These are phyloP conservation scores for Stenoptilia bipunctidactyla DNA, from an alignment of 2,888 invertebrate genomes.

Conservation along the genomic window DNA sequence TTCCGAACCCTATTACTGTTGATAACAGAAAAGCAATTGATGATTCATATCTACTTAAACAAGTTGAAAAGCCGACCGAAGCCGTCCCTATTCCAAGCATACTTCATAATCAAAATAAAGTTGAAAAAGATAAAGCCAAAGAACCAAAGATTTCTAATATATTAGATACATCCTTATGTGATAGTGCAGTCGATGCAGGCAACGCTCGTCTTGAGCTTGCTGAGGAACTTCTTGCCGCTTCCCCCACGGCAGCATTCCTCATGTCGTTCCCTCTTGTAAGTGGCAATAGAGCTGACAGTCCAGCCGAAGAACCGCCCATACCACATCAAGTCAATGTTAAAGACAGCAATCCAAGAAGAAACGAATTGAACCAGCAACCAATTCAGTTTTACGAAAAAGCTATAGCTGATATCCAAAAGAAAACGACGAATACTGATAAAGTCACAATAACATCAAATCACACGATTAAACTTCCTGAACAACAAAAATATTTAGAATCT, in stretches of 20 bases:
- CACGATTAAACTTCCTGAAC: constrained; percentile 28
- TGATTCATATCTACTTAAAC: too few relatives aligned
- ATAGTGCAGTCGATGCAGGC: constrained; percentile 57
- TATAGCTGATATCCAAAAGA: constrained; percentile 19
- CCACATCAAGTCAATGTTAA: constrained; percentile 25
- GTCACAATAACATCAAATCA: constrained; percentile 15
- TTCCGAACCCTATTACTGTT: background rate
- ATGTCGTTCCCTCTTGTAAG: constrained; percentile 82
- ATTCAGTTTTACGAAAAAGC: constrained; percentile 29
- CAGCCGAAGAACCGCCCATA: constrained; percentile 44
- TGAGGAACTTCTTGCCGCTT: constrained; percentile 65
- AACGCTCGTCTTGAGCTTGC: constrained; percentile 71
- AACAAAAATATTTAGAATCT: constrained; percentile 31
- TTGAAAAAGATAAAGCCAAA: constrained; percentile 35
- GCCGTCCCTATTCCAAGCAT: constrained; percentile 16
- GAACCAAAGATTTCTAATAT: constrained; percentile 47
- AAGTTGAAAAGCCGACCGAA: too few relatives aligned
- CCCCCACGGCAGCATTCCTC: constrained; percentile 83
- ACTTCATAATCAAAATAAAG: constrained; percentile 7
- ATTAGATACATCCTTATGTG: constrained; percentile 50
- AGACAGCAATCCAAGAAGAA: constrained; percentile 25
- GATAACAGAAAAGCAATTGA: too few relatives aligned
- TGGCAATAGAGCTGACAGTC: constrained; percentile 63
- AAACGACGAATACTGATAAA: constrained; percentile 24
- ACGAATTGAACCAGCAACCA: constrained; percentile 26